Base-by-base conservation (phyloP, 2,888 invertebrate genomes). In the Drosophila anomalata region DNA sequence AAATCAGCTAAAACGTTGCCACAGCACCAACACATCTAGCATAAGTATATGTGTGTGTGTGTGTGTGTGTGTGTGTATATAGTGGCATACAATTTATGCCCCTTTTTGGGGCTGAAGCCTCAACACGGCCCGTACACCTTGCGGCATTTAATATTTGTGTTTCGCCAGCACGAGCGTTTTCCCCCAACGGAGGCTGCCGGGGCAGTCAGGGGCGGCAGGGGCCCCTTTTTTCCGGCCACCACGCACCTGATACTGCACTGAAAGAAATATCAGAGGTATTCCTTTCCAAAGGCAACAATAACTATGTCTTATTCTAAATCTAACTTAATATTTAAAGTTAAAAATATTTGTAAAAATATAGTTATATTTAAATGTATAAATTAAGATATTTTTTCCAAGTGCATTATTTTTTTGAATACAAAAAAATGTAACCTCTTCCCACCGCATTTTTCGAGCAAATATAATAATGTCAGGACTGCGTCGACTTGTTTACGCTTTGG, bases 61-160 rank as follows among this genome's bases (percentile, higher is more conserved):
- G 3, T 51, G 11, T 29, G 20, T 29, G 29, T 29, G 29, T 29
- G 36, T 54, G 11, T 29, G 17, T 42, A 57, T 51, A 48, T 29
- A 48, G 57, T 54, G 54, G 60, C 54, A n/a, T 46, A 60, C 67
- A 80, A 85, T 80, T 80, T 87, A 81, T 81, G 83, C 69, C 69
- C 66, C 67, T 73, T 69, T 72, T 62, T 72, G 36, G 36, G 36
- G 67, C 73, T 67, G 52, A 79, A 82, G 87, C 80, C 78, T 66
- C 76, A 60, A 72, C 85, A 81, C 65, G 70, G 72, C 73, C 79
- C 62, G 77, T 70, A 86, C 81, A 88, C 88, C 87, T 88, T 82
- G 87, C 87, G 87, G 82, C 85, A 88, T 82, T 82, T 88, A 82
- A 82, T 88, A 82, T 88, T 83, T 82, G 88, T 77, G 81, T 77